These are phyloP conservation scores for Lacerta agilis DNA, from an alignment of 2,797 vertebrate species.

Conservation along the genomic window DNA sequence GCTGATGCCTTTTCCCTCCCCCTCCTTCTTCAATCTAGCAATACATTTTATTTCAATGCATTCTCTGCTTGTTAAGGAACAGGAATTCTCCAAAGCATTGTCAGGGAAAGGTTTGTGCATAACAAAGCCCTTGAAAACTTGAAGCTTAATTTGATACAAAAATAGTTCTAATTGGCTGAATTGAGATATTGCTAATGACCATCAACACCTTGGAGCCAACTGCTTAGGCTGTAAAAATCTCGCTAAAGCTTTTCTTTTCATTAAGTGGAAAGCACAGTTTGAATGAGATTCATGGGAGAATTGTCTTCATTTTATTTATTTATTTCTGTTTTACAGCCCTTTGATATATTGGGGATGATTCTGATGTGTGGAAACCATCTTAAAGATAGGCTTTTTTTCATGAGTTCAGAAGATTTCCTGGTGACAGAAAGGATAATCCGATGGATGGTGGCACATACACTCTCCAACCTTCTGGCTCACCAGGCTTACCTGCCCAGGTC, in stretches of 20 bases:
- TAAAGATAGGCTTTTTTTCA: conserved; percentile 21
- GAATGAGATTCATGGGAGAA: conserved; percentile 50
- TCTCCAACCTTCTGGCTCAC: no score
- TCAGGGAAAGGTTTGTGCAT: conserved; percentile 44
- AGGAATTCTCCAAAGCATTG: conserved; percentile 41
- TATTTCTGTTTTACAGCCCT: conserved; percentile 35
- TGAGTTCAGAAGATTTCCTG: no score
- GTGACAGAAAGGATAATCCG: no score
- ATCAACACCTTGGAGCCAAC: conserved; percentile 58
- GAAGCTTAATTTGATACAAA: conserved; percentile 60
- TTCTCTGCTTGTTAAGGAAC: conserved; percentile 40
- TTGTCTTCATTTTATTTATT: conserved; percentile 50
- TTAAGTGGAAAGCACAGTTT: conserved; percentile 48
- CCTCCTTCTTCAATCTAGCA: not conserved
- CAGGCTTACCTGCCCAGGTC: no score
- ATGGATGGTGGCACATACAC: no score
- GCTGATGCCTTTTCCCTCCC: not conserved
- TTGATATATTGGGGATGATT: conserved; percentile 49
- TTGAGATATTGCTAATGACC: conserved; percentile 56
- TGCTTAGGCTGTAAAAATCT: conserved; percentile 59
- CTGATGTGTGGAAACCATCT: conserved; percentile 19
- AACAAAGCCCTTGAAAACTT: conserved; percentile 35
- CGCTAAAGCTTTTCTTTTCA: conserved; percentile 37
- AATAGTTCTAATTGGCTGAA: conserved; percentile 60
- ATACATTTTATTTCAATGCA: conserved; percentile 11